These are phyloP conservation scores for Elymnias hypermnestra DNA, from an alignment of 1,140 invertebrate genomes.

Conservation along the genomic window DNA sequence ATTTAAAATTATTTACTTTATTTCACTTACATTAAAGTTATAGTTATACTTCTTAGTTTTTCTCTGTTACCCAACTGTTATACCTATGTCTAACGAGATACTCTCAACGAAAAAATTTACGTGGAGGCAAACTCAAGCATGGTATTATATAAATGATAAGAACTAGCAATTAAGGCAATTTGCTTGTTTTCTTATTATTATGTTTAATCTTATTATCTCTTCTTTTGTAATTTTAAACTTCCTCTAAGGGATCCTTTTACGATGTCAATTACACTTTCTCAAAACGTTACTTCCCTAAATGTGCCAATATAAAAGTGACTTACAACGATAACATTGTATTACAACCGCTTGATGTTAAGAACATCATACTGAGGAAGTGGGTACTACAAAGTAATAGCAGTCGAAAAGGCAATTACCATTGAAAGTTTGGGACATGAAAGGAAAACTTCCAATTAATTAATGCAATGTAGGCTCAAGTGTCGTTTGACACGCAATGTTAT, in stretches of 20 bases:
- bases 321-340: constrained; percentile 20
- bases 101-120: no score
- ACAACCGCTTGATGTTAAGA: constrained; percentile 17
- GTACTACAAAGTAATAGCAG: constrained; percentile 33
- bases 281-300: constrained; percentile 14
- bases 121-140: no score
- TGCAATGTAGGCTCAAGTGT: constrained; percentile 41
- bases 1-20: no score
- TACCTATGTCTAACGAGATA: no score
- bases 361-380: constrained; percentile 21
- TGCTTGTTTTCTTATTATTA: neutral
- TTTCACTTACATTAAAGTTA: no score
- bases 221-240: neutral
- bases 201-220: neutral
- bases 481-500: constrained; percentile 30
- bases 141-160: no score
- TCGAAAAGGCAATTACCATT: constrained; percentile 46
- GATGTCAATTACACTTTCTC: constrained; percentile 13
- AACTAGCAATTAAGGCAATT: no score
- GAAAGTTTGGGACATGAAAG: constrained; percentile 36
- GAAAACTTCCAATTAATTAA: constrained; percentile 52
- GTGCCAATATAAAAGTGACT: constrained; percentile 14
- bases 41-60: no score
- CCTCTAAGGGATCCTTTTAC: neutral
- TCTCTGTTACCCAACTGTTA: no score